Evolutionary conservation across 2,888 invertebrate genomes (phyloP), one percentile per base, ranked within the genome.

Genomic region (Volucella zonaria): DNA sequence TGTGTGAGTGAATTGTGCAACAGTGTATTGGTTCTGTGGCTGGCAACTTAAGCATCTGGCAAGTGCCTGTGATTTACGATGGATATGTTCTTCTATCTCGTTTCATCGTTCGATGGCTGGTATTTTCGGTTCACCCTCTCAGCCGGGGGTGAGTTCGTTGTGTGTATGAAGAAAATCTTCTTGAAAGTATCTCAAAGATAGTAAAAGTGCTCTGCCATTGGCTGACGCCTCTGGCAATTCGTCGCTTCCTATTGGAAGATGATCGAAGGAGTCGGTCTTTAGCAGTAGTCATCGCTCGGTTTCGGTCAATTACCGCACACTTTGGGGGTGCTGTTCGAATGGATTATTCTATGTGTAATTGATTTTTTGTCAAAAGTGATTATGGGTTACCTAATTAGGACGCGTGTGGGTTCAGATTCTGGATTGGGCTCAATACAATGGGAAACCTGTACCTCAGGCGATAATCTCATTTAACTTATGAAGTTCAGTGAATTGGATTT

Each of bases 51-150:
- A 85, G 85, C 80, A 85, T 85, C 76, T 73, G 59, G 62, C 81
- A 85, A 85, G 85, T 85, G 85, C 85, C 59, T 62, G 81, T 85
- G 81, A 85, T 85, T 85, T 85, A 85, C 85, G 85, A 85, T 68
- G 80, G 80, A 49, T 76, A 71, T 61, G 67, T 62, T 71, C 49
- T 73, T 64, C 67, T 67, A 40, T 85, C 80, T 85, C 76, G 76
- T 47, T 85, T 68, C 71, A 58, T 61, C 76, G 18, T 61, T 64
- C 56, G 31, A 11, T 40, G 56, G 59, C 38, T 73, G 66, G 18
- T 11, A 31, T 31, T 49, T 64, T 49, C 58, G 42, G 49, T 59
- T 64, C 23, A 61, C 18, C 42, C 70, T 66, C 47, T 78, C 56
- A 15, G 31, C 43, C 61, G 51, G 62, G 83, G 85, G 67, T 85